Evolutionary conservation across 2,888 invertebrate species (phyloP).

Genomic region (Aquatica leii): DNA sequence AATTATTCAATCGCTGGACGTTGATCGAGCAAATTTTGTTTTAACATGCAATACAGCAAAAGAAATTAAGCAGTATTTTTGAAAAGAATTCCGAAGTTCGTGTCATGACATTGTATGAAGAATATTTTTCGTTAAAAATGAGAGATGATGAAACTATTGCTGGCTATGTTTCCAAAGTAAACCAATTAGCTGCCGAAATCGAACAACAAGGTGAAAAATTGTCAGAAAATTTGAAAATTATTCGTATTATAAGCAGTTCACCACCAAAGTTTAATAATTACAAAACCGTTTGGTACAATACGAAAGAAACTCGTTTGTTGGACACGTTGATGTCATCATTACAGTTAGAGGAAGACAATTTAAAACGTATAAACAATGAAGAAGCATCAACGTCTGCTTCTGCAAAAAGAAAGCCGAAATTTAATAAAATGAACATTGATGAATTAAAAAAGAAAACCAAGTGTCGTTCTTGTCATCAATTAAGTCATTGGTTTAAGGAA

Average conservation of each 20-base stretch:
- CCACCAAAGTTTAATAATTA: background rate
- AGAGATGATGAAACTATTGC: no score
- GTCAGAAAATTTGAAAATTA: no score
- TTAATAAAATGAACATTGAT: background rate
- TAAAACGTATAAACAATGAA: no score
- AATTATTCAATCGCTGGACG: background rate
- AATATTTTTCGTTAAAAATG: background rate
- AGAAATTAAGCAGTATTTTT: background rate
- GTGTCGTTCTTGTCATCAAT: no score
- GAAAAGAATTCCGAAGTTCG: background rate
- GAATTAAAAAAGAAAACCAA: background rate
- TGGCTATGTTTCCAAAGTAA: no score
- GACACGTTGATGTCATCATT: no score
- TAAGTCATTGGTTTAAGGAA: no score
- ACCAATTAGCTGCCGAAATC: no score
- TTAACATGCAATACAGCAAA: background rate
- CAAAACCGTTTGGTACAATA: background rate
- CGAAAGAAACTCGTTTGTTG: background rate
- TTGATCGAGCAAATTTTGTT: background rate
- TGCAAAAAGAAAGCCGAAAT: background rate
- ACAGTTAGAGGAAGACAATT: no score
- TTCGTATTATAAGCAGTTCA: background rate
- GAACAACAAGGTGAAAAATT: no score
- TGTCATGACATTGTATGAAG: background rate
- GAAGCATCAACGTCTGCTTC: no score